Percentiles rank a stretch among this genome's conserved stretches.
phyloP scores from a whole-genome alignment of 2,113 vertebrate genomes.

The Phocoena sinus region DNA sequence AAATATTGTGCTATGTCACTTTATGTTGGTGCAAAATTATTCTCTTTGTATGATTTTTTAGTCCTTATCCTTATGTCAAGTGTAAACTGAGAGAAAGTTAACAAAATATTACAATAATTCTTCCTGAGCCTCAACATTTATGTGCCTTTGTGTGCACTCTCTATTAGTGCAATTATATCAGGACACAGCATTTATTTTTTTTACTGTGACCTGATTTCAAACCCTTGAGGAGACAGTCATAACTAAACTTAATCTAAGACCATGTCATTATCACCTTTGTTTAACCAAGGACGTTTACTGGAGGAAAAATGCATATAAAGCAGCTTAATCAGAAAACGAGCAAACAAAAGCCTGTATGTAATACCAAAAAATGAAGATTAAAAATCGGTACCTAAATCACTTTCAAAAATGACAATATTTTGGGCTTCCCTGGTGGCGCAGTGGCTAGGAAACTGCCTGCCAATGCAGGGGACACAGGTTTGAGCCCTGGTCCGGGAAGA shows the following conservation, averaged over 20 bases:
- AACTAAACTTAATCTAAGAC: neutral
- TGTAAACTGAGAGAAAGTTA: neutral
- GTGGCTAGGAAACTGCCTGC: too few relatives aligned
- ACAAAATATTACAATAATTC: neutral
- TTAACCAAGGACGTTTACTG: neutral
- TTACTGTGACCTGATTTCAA: constrained; percentile 27
- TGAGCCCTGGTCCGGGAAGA: too few relatives aligned
- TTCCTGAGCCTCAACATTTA: neutral
- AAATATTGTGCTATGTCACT: neutral
- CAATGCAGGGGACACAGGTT: too few relatives aligned
- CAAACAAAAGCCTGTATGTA: neutral
- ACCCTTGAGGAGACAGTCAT: neutral
- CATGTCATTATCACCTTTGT: neutral
- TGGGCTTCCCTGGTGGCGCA: too few relatives aligned
- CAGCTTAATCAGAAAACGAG: neutral
- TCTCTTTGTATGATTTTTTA: neutral
- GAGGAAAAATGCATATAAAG: neutral
- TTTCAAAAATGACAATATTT: neutral
- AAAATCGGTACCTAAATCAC: neutral
- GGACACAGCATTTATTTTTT: neutral
- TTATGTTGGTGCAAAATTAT: neutral
- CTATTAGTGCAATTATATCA: neutral
- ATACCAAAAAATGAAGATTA: neutral
- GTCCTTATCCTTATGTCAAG: neutral
- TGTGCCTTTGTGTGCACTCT: neutral